Conservation (phyloP, 2,797 vertebrate genomes). For the Huso huso region DNA sequence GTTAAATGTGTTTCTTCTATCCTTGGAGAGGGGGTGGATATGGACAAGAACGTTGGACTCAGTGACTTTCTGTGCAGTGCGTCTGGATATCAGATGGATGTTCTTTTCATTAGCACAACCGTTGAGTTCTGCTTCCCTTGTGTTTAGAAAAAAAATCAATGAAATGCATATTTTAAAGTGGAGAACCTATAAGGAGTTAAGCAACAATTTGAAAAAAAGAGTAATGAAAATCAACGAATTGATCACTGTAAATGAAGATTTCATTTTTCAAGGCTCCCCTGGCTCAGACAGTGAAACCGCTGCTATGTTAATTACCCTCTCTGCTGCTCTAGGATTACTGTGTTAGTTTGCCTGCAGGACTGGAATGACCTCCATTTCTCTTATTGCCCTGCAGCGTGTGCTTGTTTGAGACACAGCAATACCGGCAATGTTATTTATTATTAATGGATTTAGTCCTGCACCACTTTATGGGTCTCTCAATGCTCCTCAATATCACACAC, state of each 20-base stretch:
- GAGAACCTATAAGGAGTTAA: conserved; percentile 28
- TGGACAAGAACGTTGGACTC: too few species aligned
- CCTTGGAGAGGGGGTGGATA: too few species aligned
- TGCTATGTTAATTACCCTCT: conserved; percentile 61
- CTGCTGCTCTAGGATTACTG: conserved; percentile 44
- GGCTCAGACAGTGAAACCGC: conserved; percentile 37
- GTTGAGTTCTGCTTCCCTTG: conserved; percentile 20
- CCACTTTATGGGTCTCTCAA: conserved; percentile 22
- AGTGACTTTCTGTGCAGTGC: too few species aligned
- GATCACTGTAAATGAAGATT: conserved; percentile 53
- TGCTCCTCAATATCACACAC: conserved; percentile 11
- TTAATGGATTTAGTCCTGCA: conserved; percentile 35
- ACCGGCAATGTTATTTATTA: conserved; percentile 30
- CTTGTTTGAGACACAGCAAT: conserved; percentile 20
- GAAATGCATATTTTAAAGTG: conserved; percentile 24
- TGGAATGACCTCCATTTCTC: conserved; percentile 30
- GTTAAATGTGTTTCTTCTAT: too few species aligned
- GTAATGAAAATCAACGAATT: conserved; percentile 50
- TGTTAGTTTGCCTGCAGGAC: conserved; percentile 25
- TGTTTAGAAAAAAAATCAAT: conserved; percentile 25
- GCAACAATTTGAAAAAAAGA: conserved; percentile 31
- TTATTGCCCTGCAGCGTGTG: conserved; percentile 28
- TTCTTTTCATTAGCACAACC: conserved; percentile 8
- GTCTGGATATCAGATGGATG: too few species aligned
- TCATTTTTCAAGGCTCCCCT: conserved; percentile 52